phyloP scores from a whole-genome alignment of 37 sponge, comb jelly and placozoan species.

The Haliclona indistincta region DNA sequence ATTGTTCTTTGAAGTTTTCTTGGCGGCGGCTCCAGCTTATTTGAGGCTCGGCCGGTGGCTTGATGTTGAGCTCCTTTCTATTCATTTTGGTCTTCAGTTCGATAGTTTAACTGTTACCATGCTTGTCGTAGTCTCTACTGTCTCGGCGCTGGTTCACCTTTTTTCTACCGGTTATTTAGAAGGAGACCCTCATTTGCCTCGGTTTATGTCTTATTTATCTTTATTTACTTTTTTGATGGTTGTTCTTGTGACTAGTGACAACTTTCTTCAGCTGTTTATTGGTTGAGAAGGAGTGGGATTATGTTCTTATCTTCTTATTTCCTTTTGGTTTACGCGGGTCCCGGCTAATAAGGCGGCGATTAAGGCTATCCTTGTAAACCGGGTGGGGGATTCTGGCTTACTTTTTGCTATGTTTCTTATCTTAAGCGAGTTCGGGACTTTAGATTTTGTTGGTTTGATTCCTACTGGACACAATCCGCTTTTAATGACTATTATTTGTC shows the following conservation, averaged over 20 bases:
- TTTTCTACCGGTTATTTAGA: conserved; percentile 79
- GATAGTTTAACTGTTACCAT: conserved; percentile 71
- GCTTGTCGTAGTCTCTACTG: conserved; percentile 67
- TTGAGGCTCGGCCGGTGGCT: conserved; percentile 68
- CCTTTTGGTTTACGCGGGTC: conserved; percentile 78
- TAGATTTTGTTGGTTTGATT: conserved; percentile 60
- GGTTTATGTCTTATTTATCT: conserved; percentile 85
- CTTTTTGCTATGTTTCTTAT: conserved; percentile 72
- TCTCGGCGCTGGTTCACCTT: conserved; percentile 79
- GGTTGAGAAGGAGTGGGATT: conserved; percentile 82
- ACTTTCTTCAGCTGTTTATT: conserved; percentile 81
- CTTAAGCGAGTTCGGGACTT: conserved; percentile 64
- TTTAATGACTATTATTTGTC: conserved; percentile 64
- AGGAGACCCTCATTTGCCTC: conserved; percentile 68
- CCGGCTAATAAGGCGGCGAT: conserved; percentile 80
- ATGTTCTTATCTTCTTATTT: conserved; percentile 81
- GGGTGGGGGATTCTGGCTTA: conserved; percentile 74
- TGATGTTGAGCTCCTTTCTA: conserved; percentile 60
- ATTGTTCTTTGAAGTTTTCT: conserved; percentile 62
- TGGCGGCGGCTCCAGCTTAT: conserved; percentile 47
- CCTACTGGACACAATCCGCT: conserved; percentile 3
- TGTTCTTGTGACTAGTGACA: conserved; percentile 80
- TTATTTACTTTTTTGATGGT: conserved; percentile 89
- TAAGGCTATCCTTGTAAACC: conserved; percentile 80
- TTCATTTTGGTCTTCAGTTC: conserved; percentile 66